Percentiles rank a stretch among this genome's conserved stretches.
phyloP scores from a whole-genome alignment of 2,113 vertebrate species.

The Bufo bufo region DNA sequence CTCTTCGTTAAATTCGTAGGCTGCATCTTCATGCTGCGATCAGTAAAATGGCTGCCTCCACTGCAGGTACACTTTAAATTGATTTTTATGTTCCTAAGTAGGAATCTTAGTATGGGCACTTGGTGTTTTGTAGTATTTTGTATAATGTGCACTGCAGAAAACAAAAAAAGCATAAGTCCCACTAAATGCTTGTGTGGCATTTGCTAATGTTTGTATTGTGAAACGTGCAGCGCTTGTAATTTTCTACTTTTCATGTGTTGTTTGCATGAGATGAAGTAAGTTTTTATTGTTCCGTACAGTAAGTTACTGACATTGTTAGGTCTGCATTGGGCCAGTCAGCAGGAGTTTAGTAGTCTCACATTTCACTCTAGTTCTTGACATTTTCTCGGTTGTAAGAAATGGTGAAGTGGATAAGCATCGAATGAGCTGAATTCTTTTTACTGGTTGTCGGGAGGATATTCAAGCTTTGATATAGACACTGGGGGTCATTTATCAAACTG shows the following conservation, averaged over 20 bases:
- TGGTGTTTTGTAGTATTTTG: slow-evolving; percentile 66
- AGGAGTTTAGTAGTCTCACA: not conserved
- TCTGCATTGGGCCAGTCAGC: not conserved
- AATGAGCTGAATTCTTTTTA: not conserved
- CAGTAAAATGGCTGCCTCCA: not conserved
- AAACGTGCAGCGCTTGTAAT: not conserved
- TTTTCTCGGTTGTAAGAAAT: not conserved
- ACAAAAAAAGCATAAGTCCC: slow-evolving; percentile 12
- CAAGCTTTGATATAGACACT: too few relatives aligned
- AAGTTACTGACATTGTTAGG: slow-evolving; percentile 20
- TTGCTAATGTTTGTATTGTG: slow-evolving; percentile 30
- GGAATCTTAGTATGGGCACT: slow-evolving; percentile 66
- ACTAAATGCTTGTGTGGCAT: slow-evolving; percentile 44
- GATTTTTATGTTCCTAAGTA: slow-evolving; percentile 67
- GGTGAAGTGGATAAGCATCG: not conserved
- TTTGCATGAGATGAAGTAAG: slow-evolving; percentile 46
- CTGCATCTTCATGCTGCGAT: not conserved
- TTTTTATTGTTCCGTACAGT: slow-evolving; percentile 15
- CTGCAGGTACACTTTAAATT: slow-evolving; percentile 35
- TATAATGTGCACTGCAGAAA: slow-evolving; percentile 67
- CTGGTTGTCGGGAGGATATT: too few relatives aligned
- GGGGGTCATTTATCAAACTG: too few relatives aligned
- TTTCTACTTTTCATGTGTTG: slow-evolving; percentile 33
- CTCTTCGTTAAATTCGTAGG: not conserved
- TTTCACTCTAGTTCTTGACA: not conserved